These are phyloP conservation scores for Netta rufina DNA, from an alignment of 2,797 vertebrate species.

Conservation along the genomic window DNA sequence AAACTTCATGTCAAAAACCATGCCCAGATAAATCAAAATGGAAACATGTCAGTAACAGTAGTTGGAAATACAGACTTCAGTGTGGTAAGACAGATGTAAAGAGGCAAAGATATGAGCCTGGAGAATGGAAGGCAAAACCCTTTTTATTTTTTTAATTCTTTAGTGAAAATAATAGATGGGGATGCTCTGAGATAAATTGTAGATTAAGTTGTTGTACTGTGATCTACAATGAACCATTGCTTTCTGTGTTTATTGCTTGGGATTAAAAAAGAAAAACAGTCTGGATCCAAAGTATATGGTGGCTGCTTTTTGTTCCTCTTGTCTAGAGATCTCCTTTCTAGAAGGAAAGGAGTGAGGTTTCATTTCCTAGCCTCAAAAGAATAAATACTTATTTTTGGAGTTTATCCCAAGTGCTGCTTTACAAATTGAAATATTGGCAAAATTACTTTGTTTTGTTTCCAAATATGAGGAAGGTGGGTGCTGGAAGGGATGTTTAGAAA, in stretches of 20 bases:
- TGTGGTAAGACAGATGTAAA: not conserved
- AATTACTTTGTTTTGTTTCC: not conserved
- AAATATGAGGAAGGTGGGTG: not conserved
- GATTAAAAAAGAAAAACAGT: not conserved
- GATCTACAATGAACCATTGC: not conserved
- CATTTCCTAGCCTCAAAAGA: not conserved
- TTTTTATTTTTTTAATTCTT: not conserved
- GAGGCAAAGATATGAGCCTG: too few species aligned
- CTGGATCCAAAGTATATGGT: not conserved
- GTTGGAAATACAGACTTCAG: not conserved
- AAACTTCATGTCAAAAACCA: not conserved
- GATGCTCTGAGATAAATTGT: not conserved
- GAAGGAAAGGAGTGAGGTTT: not conserved
- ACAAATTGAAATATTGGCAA: not conserved
- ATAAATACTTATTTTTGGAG: not conserved
- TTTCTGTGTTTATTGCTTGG: not conserved
- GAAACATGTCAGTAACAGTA: not conserved
- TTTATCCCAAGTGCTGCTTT: not conserved
- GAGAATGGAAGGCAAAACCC: not conserved
- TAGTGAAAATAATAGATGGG: not conserved
- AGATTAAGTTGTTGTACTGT: not conserved
- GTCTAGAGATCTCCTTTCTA: not conserved
- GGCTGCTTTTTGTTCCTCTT: not conserved
- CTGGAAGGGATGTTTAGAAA: not conserved
- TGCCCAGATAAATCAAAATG: not conserved